Evolutionary conservation across 2,888 invertebrate genomes (phyloP).

Genomic region (Mythimna pallens): DNA sequence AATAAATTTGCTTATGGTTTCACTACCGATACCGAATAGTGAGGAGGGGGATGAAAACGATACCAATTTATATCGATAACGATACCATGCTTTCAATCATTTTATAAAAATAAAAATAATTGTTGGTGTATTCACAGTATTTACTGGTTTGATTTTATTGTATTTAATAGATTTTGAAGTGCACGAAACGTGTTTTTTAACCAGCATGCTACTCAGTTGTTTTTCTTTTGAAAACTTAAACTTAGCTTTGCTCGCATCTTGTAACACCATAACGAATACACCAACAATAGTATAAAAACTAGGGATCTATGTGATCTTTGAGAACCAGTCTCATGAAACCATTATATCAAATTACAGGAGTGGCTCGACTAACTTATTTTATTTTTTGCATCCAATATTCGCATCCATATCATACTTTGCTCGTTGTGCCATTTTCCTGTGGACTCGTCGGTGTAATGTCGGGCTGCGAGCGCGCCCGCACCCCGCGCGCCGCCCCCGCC

Average conservation of each 20-base stretch:
- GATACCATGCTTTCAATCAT: neutral
- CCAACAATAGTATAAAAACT: conserved; percentile 45
- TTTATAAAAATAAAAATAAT: neutral
- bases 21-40: neutral
- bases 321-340: conserved; percentile 35
- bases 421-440: conserved; percentile 88
- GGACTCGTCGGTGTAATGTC: conserved; percentile 72
- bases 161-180: conserved; percentile 1
- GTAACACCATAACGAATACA: conserved; percentile 53
- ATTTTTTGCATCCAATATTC: conserved; percentile 75
- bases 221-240: conserved; percentile 20
- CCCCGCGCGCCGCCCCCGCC: conserved; percentile 81
- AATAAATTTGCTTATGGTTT: neutral
- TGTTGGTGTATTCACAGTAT: conserved; percentile 64
- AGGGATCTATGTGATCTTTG: neutral
- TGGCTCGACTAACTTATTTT: conserved; percentile 85
- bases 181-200: conserved; percentile 47
- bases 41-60: neutral
- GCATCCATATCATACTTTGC: conserved; percentile 76
- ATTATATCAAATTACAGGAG: conserved; percentile 79
- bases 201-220: conserved; percentile 39
- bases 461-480: conserved; percentile 81
- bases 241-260: conserved; percentile 32
- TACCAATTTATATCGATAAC: neutral
- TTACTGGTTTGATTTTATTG: conserved; percentile 18